Conservation (phyloP, 2,113 vertebrate species). For the Misgurnus anguillicaudatus region DNA sequence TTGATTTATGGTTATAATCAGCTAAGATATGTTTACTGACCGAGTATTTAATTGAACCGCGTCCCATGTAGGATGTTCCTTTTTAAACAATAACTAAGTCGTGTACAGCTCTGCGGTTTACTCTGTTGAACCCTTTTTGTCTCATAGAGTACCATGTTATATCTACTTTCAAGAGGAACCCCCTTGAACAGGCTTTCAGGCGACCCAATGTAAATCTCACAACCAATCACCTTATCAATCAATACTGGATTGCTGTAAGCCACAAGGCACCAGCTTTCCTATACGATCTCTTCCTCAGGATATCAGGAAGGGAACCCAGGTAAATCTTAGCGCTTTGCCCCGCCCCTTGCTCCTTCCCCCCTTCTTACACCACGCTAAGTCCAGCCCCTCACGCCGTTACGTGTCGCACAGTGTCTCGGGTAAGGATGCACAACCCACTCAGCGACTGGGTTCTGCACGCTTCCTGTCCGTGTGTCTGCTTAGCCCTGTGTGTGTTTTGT, state of each 20-base stretch:
- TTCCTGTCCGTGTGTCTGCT: constrained; percentile 37
- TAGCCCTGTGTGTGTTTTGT: constrained; percentile 54
- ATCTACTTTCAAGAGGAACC: constrained; percentile 99
- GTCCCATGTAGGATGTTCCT: not conserved
- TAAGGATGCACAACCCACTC: constrained; percentile 68
- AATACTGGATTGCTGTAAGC: constrained; percentile 99
- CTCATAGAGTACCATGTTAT: constrained; percentile 99
- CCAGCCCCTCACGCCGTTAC: constrained; percentile 51
- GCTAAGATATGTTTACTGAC: too few species aligned
- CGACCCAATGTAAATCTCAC: constrained; percentile 99
- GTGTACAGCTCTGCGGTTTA: constrained; percentile 50
- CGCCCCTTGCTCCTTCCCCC: constrained; percentile 19
- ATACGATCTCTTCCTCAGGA: constrained; percentile 99
- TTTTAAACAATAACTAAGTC: constrained; percentile 5
- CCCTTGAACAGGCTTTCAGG: constrained; percentile 99
- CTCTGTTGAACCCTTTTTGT: constrained; percentile 81
- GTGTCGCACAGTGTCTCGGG: constrained; percentile 55
- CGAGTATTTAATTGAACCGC: not conserved
- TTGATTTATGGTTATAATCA: too few species aligned
- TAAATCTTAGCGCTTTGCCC: constrained; percentile 81
- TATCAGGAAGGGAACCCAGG: constrained; percentile 99
- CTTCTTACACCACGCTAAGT: constrained; percentile 56
- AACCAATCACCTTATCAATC: constrained; percentile 99
- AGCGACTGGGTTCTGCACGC: constrained; percentile 68
- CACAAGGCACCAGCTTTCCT: constrained; percentile 99